Percentiles rank a stretch among this genome's conserved stretches.
Evolutionary conservation across 1,140 invertebrate species (phyloP).

Genomic region (Drosophila prosaltans): DNA sequence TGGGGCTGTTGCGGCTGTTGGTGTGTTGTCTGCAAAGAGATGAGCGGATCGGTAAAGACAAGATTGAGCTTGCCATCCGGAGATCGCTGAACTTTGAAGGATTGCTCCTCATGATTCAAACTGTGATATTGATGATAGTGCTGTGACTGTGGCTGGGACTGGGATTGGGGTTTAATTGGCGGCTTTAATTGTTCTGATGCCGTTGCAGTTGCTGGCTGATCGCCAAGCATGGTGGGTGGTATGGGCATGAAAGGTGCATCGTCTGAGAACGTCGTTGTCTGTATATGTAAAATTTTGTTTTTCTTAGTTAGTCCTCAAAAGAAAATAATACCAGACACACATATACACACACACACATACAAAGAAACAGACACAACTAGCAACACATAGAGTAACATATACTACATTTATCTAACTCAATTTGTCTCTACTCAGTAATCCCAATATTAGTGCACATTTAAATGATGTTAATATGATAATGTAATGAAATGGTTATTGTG

Average conservation of each 20-base stretch:
- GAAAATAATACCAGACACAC: slow-evolving; percentile 34
- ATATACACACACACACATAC: slow-evolving; percentile 51
- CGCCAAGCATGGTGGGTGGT: slow-evolving; percentile 49
- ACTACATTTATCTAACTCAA: neutral
- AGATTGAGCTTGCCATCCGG: slow-evolving; percentile 82
- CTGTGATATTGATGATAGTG: slow-evolving; percentile 73
- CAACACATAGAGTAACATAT: neutral
- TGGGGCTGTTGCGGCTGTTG: slow-evolving; percentile 25
- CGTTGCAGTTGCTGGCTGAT: slow-evolving; percentile 35
- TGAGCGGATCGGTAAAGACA: slow-evolving; percentile 76
- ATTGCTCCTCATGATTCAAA: slow-evolving; percentile 65
- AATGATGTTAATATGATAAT: neutral
- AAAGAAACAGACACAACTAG: slow-evolving; percentile 23
- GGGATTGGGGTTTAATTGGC: slow-evolving; percentile 28
- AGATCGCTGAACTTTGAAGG: slow-evolving; percentile 81
- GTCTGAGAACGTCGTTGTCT: slow-evolving; percentile 64
- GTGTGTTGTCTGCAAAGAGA: slow-evolving; percentile 63
- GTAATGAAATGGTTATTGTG: neutral
- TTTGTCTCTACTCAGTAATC: neutral
- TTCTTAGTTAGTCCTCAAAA: slow-evolving; percentile 36
- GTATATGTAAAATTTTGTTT: slow-evolving; percentile 67
- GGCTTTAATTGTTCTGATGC: slow-evolving; percentile 15
- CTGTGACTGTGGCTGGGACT: slow-evolving; percentile 39
- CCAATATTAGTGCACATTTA: neutral
- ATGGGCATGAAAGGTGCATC: slow-evolving; percentile 76